Base-by-base conservation (phyloP, 2,113 vertebrate genomes). In the Anser brachyrhynchus region DNA sequence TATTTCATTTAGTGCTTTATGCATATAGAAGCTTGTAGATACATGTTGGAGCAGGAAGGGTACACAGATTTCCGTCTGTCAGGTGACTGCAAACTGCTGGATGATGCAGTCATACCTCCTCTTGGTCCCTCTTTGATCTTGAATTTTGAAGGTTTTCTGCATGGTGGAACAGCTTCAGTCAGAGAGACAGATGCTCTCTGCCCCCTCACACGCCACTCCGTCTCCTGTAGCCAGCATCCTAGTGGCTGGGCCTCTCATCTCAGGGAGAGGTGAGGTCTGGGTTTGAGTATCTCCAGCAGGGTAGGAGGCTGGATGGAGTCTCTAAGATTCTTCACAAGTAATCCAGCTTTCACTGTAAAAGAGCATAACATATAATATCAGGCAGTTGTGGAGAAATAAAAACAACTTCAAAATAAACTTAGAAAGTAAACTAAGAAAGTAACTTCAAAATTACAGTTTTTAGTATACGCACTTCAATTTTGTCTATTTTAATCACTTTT, bases 201-300 rank as follows among this genome's bases (percentile, higher is more conserved):
- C 5, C 33, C 35, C 9, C 17, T 75, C 39, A 84, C 0, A 3
- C 11, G 5, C 13, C 14, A 26, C 41, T 59, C n/a, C 29, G 70
- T 14, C 11, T 71, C 25, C 51, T 81, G 7, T 41, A 77, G 35
- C n/a, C 72, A 81, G 11, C 29, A 72, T 31, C 0, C 0, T 26
- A 58, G 18, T 31, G 10, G 3, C 20, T 72, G 21, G 25, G 14
- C 39, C 31, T 67, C 43, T 94, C 29, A 9, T 43, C 4, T 6
- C 6, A 12, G 33, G 3, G 2, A 89, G n/a, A 92, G 17, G 41
- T 59, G 43, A 67, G 59, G 52, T 84, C 46, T 52, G 28, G 28
- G 31, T 4, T 92, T 86, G 41, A 84, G 51, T 10, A 55, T 23
- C 44, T 83, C 25, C 1, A 9, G 23, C 5, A 9, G 25, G 19